A percentile compares a stretch with the other conserved stretches of the same genome.
These are phyloP conservation scores for Melitaea athalia DNA, from an alignment of 2,888 invertebrate species.

Conservation along the genomic window DNA sequence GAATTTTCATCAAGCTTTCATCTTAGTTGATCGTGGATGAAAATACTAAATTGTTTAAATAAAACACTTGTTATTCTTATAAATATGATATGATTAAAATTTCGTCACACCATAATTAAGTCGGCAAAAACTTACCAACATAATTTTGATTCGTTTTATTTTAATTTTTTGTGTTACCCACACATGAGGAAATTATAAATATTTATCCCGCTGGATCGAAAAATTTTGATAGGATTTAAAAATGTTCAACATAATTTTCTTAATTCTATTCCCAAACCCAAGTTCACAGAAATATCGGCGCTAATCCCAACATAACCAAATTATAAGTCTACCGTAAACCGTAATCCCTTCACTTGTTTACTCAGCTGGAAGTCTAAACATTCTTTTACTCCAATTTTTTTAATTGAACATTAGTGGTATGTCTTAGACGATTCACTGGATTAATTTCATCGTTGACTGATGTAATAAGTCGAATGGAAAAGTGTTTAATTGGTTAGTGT, in stretches of 20 bases:
- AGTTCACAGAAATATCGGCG: background rate
- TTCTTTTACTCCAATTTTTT: slow-evolving; percentile 3
- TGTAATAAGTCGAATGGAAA: slow-evolving; percentile 15
- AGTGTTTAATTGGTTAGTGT: slow-evolving; percentile 12
- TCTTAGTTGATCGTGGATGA: too few relatives aligned
- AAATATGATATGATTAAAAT: too few relatives aligned
- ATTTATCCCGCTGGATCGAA: too few relatives aligned
- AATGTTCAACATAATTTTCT: too few relatives aligned
- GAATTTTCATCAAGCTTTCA: too few relatives aligned
- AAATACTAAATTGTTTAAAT: too few relatives aligned
- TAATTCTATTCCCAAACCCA: background rate
- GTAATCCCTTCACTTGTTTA: slow-evolving; percentile 2
- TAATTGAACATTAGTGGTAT: slow-evolving; percentile 16
- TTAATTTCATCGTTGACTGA: slow-evolving; percentile 18
- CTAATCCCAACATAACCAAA: background rate
- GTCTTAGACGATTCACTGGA: slow-evolving; percentile 15
- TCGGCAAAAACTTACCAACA: background rate
- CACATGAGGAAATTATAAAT: too few relatives aligned
- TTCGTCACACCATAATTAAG: too few relatives aligned
- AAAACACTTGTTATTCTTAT: too few relatives aligned
- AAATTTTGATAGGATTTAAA: too few relatives aligned
- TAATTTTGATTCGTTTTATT: too few relatives aligned
- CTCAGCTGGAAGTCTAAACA: background rate
- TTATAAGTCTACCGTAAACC: slow-evolving; percentile 1
- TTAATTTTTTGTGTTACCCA: too few relatives aligned